These are phyloP conservation scores for Melanotaenia pygmaea DNA, from an alignment of 2,797 vertebrate species.

Conservation along the genomic window DNA sequence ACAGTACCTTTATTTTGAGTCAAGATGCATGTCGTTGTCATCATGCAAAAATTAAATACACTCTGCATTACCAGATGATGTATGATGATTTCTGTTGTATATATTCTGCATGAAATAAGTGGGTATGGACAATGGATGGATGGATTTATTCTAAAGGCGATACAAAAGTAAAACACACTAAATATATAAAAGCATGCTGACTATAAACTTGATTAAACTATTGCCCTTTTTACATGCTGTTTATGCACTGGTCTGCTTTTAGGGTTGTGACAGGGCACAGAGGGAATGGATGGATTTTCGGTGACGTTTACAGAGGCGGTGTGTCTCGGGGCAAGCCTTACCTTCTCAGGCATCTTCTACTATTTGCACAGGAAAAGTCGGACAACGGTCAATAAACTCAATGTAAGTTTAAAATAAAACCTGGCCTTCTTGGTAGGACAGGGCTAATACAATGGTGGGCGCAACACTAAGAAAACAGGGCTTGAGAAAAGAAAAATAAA, in stretches of 20 bases:
- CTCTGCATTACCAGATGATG: not conserved
- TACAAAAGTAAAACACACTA: no score
- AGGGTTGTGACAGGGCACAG: conserved; percentile 16
- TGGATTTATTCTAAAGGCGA: no score
- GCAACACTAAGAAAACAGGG: not conserved
- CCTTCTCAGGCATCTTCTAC: conserved; percentile 86
- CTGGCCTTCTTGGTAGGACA: no score
- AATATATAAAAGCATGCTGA: no score
- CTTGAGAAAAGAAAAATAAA: not conserved
- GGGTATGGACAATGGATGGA: no score
- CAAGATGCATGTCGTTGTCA: not conserved
- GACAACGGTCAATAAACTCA: conserved; percentile 78
- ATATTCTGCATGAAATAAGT: not conserved
- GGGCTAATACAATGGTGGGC: no score
- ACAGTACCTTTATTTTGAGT: not conserved
- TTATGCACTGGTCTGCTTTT: conserved; percentile 41
- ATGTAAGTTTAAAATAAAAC: conserved; percentile 69
- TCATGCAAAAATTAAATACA: not conserved
- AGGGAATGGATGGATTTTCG: conserved; percentile 81
- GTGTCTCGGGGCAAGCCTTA: conserved; percentile 86
- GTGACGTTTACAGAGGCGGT: conserved; percentile 78
- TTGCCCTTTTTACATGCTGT: conserved; percentile 5
- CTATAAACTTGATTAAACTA: not conserved
- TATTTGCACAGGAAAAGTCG: conserved; percentile 85
- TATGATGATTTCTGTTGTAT: not conserved